Base-by-base conservation (phyloP, 2,888 invertebrate species). In the Fragum fragum region DNA sequence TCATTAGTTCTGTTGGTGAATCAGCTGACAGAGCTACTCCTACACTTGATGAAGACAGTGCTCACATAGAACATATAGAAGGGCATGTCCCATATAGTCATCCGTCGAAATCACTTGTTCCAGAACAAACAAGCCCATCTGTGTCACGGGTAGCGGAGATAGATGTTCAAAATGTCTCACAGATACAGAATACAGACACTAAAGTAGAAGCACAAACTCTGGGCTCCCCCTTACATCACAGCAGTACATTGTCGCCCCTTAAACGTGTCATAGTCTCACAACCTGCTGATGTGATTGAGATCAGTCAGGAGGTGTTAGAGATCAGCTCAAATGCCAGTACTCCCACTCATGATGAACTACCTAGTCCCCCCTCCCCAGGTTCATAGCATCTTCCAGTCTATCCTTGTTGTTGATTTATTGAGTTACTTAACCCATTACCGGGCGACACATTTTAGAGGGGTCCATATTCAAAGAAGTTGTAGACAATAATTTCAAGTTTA, bases 321-420 rank as follows among this genome's bases (percentile, higher is more conserved):
- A 83, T 83, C 3, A 71, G 71, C 32, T 83, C 83, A 14, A 83
- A 83, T 72, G 83, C 83, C 70, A 83, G 83, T 59, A 83, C 83
- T 7, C 83, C 83, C n/a, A 83, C 83, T n/a, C 70, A 69, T 16
- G 83, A 83, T 77, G 83, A 83, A 59, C 69, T 83, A 16, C 83
- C 83, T 32, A 79, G 79, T 77, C 83, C 83, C 18, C 72, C 63
- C 21, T 42, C 61, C 39, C 66, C 66, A 42, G 66, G 66, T 21
- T 66, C 66, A 39, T 71, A 71, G 39, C 53, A 39, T 6, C 7
- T 23, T 16, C 57, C n/a, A n/a, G n/a, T n/a, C n/a, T n/a, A n/a
- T n/a, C n/a, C n/a, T n/a, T n/a, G n/a, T n/a, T n/a, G n/a, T n/a
- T n/a, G n/a, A n/a, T n/a, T n/a, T n/a, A n/a, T n/a, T n/a, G n/a